phyloP scores from a whole-genome alignment of 1,140 invertebrate species.

The Aphelenchoides besseyi region DNA sequence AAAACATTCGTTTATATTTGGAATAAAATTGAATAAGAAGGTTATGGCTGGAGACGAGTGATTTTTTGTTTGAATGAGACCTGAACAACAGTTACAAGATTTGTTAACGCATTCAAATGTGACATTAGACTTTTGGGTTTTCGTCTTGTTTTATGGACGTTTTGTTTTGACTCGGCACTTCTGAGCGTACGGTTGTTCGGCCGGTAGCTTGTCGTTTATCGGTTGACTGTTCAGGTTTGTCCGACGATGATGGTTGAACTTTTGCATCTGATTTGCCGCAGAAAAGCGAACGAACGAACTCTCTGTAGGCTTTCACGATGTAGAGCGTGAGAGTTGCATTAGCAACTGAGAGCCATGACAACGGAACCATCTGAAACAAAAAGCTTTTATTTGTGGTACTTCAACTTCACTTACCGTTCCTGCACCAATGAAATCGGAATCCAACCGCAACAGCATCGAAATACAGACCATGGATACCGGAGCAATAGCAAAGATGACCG shows the following conservation, averaged over 20 bases:
- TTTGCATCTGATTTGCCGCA: background rate
- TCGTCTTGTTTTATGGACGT: too few relatives aligned
- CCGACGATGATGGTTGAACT: background rate
- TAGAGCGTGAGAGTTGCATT: conserved; percentile 1
- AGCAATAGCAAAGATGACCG: background rate
- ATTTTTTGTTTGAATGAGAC: too few relatives aligned
- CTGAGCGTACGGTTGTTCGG: background rate
- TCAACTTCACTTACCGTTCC: conserved; percentile 3
- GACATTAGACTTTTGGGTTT: too few relatives aligned
- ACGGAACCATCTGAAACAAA: conserved; percentile 4
- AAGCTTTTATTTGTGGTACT: too few relatives aligned
- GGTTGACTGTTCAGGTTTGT: background rate
- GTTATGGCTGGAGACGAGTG: too few relatives aligned
- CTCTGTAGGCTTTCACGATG: background rate
- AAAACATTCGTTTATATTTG: too few relatives aligned
- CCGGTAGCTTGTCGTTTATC: background rate
- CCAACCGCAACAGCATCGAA: conserved; percentile 6
- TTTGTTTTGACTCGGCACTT: background rate
- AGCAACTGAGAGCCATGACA: conserved; percentile 4
- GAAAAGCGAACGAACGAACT: background rate
- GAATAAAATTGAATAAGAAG: too few relatives aligned
- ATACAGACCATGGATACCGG: background rate
- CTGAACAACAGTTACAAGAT: too few relatives aligned
- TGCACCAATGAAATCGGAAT: background rate
- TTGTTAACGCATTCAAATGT: too few relatives aligned